These are phyloP conservation scores for Parauchenoglanis ngamensis DNA, from an alignment of 2,797 vertebrate species.

Conservation along the genomic window DNA sequence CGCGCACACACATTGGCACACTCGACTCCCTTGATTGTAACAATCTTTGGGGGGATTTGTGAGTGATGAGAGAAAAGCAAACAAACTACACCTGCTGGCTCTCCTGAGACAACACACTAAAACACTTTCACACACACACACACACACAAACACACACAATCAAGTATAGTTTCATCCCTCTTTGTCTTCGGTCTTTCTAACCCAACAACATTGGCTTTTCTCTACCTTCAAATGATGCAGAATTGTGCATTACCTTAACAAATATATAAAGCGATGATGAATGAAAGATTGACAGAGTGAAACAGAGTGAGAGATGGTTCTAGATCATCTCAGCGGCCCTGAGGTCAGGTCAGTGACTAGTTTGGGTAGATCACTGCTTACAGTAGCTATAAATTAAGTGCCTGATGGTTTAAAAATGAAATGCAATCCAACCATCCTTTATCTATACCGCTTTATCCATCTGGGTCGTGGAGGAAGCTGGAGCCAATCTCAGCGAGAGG, in stretches of 20 bases:
- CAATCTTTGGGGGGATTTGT: slow-evolving; percentile 12
- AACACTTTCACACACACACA: not conserved
- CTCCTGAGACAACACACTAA: not conserved
- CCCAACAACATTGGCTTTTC: not conserved
- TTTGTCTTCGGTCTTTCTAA: not conserved
- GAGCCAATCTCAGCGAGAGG: too few relatives aligned
- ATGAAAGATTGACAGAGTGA: not conserved
- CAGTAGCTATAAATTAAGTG: not conserved
- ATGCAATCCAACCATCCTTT: too few relatives aligned
- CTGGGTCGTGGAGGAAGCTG: too few relatives aligned
- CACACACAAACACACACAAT: not conserved
- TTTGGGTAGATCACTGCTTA: not conserved
- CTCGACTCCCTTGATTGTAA: slow-evolving; percentile 27
- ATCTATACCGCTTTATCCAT: too few relatives aligned
- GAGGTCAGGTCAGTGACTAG: not conserved
- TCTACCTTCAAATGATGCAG: not conserved
- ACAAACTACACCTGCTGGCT: slow-evolving; percentile 9
- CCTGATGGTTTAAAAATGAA: not conserved
- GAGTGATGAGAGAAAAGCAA: slow-evolving; percentile 19
- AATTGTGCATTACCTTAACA: not conserved
- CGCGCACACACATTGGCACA: slow-evolving; percentile 5
- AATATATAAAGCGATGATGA: not conserved
- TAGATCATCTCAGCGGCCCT: not conserved
- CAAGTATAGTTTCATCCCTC: not conserved
- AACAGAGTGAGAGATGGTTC: slow-evolving; percentile 14